phyloP scores from a whole-genome alignment of 2,797 vertebrate species.

The Morus bassanus region DNA sequence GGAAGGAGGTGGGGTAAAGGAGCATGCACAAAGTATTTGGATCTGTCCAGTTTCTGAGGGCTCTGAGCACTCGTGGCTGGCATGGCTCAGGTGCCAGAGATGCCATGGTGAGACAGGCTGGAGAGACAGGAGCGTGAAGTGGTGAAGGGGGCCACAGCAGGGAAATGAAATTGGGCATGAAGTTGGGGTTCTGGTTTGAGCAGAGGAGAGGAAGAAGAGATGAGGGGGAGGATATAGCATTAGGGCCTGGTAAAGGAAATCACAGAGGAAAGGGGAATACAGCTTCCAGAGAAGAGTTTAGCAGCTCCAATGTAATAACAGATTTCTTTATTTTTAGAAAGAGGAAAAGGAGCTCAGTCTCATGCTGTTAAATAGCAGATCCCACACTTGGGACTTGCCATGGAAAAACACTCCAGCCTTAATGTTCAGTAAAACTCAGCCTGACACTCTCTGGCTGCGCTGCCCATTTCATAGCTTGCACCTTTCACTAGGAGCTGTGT shows the following conservation, averaged over 20 bases:
- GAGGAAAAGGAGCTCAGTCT: background rate
- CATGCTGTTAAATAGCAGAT: background rate
- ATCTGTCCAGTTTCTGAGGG: background rate
- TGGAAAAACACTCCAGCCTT: background rate
- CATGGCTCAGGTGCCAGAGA: background rate
- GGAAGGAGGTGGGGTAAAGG: accelerated
- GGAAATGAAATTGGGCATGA: too few relatives aligned
- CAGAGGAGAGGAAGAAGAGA: background rate
- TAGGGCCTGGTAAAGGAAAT: background rate
- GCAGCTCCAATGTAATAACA: background rate
- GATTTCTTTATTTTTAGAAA: background rate
- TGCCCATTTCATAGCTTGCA: background rate
- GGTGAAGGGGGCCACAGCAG: background rate
- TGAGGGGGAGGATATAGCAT: background rate
- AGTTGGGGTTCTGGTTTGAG: background rate
- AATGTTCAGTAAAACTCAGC: background rate
- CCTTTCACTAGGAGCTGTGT: background rate
- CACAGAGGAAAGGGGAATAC: background rate
- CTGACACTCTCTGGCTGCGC: background rate
- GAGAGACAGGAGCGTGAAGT: background rate
- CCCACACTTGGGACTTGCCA: background rate
- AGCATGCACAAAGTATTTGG: accelerated
- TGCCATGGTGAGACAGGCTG: background rate
- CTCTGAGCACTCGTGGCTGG: background rate
- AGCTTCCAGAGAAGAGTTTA: background rate